phyloP scores from a whole-genome alignment of 2,888 invertebrate genomes.

The Hemithea aestivaria region DNA sequence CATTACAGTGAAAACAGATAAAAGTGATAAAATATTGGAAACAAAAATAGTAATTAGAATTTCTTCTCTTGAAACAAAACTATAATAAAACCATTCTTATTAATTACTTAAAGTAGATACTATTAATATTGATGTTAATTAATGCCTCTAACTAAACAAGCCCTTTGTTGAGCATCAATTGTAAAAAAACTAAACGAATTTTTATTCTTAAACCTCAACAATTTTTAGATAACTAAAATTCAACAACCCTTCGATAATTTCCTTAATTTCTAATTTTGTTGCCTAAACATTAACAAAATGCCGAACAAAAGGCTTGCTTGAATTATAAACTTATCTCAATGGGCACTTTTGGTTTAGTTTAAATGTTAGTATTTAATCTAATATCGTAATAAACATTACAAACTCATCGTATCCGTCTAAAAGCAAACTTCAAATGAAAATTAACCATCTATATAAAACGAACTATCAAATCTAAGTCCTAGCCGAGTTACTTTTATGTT shows the following conservation, averaged over 20 bases:
- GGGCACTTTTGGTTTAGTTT: conserved; percentile 80
- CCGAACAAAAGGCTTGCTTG: conserved; percentile 70
- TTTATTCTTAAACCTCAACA: conserved; percentile 72
- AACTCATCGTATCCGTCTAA: conserved; percentile 69
- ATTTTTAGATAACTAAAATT: conserved; percentile 76
- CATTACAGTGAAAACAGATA: conserved; percentile 78
- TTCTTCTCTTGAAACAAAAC: conserved; percentile 76
- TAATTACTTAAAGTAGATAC: conserved; percentile 70
- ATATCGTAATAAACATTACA: conserved; percentile 74
- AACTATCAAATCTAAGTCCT: conserved; percentile 75
- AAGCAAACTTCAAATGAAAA: conserved; percentile 73
- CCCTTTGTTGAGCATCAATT: conserved; percentile 66
- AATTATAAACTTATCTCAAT: conserved; percentile 78
- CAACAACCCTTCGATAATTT: conserved; percentile 73
- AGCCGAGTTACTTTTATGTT: conserved; percentile 69
- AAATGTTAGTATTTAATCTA: conserved; percentile 76
- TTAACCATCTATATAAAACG: conserved; percentile 69
- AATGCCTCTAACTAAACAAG: conserved; percentile 75
- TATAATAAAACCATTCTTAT: conserved; percentile 76
- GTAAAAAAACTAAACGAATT: conserved; percentile 65
- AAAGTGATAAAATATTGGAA: conserved; percentile 76
- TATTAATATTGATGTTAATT: conserved; percentile 75
- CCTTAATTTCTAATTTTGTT: conserved; percentile 74
- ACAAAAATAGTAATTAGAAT: conserved; percentile 78
- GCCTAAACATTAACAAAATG: conserved; percentile 76